These are phyloP conservation scores for Erythrocercus mccallii DNA, from an alignment of 2,113 vertebrate genomes.

Conservation along the genomic window DNA sequence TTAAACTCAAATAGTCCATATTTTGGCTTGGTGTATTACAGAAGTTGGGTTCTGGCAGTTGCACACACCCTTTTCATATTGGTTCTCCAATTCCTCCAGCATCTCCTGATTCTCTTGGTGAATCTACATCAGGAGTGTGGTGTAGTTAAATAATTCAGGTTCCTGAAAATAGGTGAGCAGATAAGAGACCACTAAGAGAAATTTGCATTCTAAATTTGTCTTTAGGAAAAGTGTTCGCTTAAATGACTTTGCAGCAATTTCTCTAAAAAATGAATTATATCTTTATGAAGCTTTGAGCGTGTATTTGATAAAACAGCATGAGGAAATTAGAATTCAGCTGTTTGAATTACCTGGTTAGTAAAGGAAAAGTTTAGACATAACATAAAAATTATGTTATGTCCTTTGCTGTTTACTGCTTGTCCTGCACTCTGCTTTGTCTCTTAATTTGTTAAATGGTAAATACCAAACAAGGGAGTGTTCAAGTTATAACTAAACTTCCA, in stretches of 20 bases:
- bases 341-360: background rate
- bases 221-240: background rate
- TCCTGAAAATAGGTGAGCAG: background rate
- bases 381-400: background rate
- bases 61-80: fast-evolving
- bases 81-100: background rate
- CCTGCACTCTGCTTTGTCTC: background rate
- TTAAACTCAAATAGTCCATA: background rate
- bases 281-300: background rate
- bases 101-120: background rate
- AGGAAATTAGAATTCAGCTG: background rate
- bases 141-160: background rate
- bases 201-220: background rate
- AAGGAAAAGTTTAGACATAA: background rate
- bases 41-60: background rate
- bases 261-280: background rate
- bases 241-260: background rate
- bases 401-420: background rate
- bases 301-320: background rate
- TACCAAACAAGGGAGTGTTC: background rate
- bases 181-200: background rate
- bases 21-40: background rate
- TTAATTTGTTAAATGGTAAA: background rate
- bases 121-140: background rate
- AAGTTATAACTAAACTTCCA: background rate